Conservation (phyloP, 2,888 invertebrate species). For the Hyposoter didymator region DNA sequence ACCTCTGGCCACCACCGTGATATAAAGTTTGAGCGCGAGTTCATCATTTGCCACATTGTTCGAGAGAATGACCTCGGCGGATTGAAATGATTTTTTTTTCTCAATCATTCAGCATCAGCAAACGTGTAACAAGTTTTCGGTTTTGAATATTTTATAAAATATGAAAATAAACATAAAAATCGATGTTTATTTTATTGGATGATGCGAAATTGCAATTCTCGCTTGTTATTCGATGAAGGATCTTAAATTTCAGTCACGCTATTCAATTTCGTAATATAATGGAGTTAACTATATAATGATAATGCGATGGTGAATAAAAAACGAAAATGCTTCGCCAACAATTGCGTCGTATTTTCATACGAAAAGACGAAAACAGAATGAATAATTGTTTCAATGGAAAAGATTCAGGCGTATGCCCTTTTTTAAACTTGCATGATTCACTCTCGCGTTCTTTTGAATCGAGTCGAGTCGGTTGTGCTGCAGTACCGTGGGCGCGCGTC, state of each 20-base stretch:
- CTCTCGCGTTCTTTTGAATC: constrained; percentile 12
- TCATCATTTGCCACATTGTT: constrained; percentile 12
- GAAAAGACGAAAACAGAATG: constrained; percentile 1
- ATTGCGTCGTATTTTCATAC: constrained; percentile 9
- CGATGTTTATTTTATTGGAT: background rate
- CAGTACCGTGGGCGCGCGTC: constrained; percentile 37
- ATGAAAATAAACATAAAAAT: background rate
- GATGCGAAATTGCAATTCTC: background rate
- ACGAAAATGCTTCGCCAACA: background rate
- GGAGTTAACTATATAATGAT: background rate
- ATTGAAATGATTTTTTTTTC: background rate
- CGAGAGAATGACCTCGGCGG: background rate
- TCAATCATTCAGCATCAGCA: background rate
- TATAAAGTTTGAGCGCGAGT: constrained; percentile 10
- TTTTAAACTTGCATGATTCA: constrained; percentile 41
- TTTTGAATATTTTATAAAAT: background rate
- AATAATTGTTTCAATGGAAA: constrained; percentile 19
- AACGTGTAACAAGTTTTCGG: background rate
- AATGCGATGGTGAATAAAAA: background rate
- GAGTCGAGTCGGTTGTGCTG: constrained; percentile 21
- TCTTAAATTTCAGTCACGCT: background rate
- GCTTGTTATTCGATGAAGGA: background rate
- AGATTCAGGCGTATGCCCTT: constrained; percentile 44
- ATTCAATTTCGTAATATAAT: background rate
- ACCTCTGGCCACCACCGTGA: constrained; percentile 27